These are phyloP conservation scores for Coelinius sp. DNA, from an alignment of 2,888 invertebrate species.

Conservation along the genomic window DNA sequence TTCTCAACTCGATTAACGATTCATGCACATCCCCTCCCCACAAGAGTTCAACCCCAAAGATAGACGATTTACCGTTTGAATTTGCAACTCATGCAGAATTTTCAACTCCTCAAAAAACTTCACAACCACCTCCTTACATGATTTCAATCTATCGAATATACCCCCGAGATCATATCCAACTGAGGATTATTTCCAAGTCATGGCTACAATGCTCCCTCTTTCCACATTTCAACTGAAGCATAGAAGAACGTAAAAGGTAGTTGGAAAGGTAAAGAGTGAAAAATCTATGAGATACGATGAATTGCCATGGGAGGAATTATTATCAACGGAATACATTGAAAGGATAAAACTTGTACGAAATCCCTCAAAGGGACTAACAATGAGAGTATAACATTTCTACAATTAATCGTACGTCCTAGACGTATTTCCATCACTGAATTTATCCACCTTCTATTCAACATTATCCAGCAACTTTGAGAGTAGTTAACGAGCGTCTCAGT, in stretches of 20 bases:
- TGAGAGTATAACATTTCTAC: not conserved
- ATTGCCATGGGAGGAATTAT: not conserved
- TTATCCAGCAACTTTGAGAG: conserved; percentile 10
- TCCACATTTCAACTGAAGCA: not conserved
- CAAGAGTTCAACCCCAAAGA: not conserved
- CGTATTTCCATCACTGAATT: not conserved
- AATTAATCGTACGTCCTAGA: conserved; percentile 1
- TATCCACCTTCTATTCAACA: conserved; percentile 5
- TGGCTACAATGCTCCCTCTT: not conserved
- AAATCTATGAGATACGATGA: not conserved
- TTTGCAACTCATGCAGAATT: not conserved
- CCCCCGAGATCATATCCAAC: not conserved
- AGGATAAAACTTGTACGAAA: not conserved
- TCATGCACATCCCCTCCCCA: not conserved
- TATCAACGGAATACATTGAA: not conserved
- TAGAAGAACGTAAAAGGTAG: not conserved
- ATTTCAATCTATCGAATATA: not conserved
- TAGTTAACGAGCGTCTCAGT: conserved; percentile 20
- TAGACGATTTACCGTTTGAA: not conserved
- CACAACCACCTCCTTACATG: not conserved
- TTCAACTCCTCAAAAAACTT: not conserved
- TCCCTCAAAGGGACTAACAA: not conserved
- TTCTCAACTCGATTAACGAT: not conserved
- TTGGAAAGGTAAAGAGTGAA: not conserved
- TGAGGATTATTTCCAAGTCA: not conserved